Percentiles rank a stretch among this genome's conserved stretches.
Conservation (phyloP, 2,113 vertebrate species). For the Mystacornis crossleyi region DNA sequence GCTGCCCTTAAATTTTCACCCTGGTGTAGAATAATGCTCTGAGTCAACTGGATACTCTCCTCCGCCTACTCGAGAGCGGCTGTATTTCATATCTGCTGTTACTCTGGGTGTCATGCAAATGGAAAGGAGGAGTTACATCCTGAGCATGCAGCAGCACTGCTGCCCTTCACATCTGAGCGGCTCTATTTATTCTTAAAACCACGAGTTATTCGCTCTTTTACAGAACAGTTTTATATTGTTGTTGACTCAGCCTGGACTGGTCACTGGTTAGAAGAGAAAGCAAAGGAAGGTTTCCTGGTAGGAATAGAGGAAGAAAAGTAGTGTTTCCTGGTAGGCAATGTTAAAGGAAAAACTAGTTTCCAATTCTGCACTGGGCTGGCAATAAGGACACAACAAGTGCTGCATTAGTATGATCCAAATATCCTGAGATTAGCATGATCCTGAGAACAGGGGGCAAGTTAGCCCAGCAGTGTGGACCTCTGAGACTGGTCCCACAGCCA, state of each 20-base stretch:
- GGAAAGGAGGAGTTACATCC: neutral
- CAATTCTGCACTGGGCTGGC: neutral
- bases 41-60: constrained; percentile 38
- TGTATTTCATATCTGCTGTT: neutral
- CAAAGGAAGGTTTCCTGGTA: neutral
- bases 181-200: neutral
- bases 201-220: neutral
- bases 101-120: neutral
- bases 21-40: constrained; percentile 1
- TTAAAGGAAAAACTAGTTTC: neutral
- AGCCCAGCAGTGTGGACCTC: neutral
- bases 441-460: neutral
- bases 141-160: neutral
- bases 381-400: neutral
- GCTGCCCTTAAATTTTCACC: constrained; percentile 26
- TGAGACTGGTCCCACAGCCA: neutral
- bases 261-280: neutral
- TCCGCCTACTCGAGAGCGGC: neutral
- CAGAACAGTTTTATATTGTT: neutral
- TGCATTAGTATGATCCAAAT: neutral
- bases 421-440: neutral
- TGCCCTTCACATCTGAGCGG: neutral
- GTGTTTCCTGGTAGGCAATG: neutral
- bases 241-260: neutral
- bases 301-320: neutral